Base-by-base conservation (phyloP, 2,888 invertebrate species). In the Plagodis pulveraria region DNA sequence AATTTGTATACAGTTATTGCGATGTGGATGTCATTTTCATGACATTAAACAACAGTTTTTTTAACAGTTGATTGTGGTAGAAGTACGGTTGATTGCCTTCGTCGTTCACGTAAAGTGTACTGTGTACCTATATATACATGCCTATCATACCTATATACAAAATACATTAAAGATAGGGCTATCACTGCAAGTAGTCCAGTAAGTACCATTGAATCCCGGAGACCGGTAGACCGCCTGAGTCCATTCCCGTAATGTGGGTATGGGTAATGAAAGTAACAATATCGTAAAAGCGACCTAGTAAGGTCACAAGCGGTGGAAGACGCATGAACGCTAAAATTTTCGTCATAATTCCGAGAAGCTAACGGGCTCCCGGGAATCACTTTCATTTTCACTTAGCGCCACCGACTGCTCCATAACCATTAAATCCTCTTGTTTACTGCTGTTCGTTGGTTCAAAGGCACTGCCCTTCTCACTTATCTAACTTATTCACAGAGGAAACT, bases 351-450 rank as follows among this genome's bases (percentile, higher is more conserved):
- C 76, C 70, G 73, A 64, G 70, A 71, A 83, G 83, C 79, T 82
- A 85, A 83, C 80, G 75, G 80, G 63, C 84, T 79, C 83, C 61
- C 67, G 81, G 76, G 83, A 86, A 84, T 85, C 81, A 84, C 84
- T 88, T 87, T 87, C 83, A 85, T 86, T 89, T 87, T 87, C 89
- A 87, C 88, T 87, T 84, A 87, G 80, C 78, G 75, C 81, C 78
- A 80, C 81, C 77, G 81, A 86, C 84, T 80, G 79, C 81, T 80
- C 76, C 79, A 85, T 87, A 84, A 85, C 81, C 85, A 84, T 89
- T 87, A 87, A 83, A 84, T 83, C 78, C 78, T 72, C 76, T 81
- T 84, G 84, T 88, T 88, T 86, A 88, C 82, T 78, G 74, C 82
- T 73, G 66, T 73, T 78, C 72, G 72, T 63, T 65, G 66, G 77